These are phyloP conservation scores for Agrotis exclamationis DNA, from an alignment of 2,888 invertebrate genomes.

Conservation along the genomic window DNA sequence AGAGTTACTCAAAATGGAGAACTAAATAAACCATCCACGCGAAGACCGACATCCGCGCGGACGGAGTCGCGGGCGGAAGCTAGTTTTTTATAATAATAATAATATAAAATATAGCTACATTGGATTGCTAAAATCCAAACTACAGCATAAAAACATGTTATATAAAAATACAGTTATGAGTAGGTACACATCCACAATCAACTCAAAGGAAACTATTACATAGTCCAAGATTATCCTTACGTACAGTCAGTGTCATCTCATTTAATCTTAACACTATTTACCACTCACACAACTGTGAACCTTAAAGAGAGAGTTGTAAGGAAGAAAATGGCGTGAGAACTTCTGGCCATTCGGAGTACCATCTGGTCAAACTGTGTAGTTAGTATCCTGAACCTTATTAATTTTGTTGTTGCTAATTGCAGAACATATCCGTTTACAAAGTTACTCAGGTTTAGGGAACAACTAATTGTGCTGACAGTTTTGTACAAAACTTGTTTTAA, in stretches of 20 bases:
- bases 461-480: neutral
- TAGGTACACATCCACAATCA: slow-evolving; percentile 17
- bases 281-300: slow-evolving; percentile 5
- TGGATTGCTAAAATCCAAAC: no score
- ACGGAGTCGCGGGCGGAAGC: no score
- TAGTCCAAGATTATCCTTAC: slow-evolving; percentile 26
- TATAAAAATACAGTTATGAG: no score
- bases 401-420: slow-evolving; percentile 31
- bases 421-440: slow-evolving; percentile 14
- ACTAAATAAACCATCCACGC: no score
- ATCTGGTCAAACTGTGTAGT: slow-evolving; percentile 50
- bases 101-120: no score
- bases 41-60: no score
- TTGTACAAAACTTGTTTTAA: neutral
- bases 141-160: no score
- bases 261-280: slow-evolving; percentile 29
- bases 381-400: slow-evolving; percentile 34
- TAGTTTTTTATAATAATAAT: no score
- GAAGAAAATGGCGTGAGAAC: slow-evolving; percentile 8
- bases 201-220: slow-evolving; percentile 18
- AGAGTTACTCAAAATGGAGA: no score
- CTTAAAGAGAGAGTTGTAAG: neutral
- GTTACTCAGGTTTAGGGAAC: neutral
- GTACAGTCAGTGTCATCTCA: slow-evolving; percentile 21
- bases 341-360: slow-evolving; percentile 19